phyloP scores from a whole-genome alignment of 2,888 invertebrate species.

The Hesperia comma region DNA sequence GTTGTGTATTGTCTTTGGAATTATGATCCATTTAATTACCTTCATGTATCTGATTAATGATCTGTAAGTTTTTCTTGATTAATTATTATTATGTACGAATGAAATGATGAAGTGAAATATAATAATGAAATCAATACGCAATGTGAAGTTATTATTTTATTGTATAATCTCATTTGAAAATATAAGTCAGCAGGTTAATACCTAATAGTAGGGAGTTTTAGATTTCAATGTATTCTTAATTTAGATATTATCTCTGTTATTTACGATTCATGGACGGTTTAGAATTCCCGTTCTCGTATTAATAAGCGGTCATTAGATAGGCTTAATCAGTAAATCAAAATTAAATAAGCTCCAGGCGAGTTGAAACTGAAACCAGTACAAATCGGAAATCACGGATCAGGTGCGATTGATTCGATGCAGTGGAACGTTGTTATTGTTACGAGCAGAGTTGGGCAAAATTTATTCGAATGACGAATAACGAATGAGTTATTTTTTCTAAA shows the following conservation, averaged over 20 bases:
- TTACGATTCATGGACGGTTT: slow-evolving; percentile 25
- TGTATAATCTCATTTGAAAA: not conserved
- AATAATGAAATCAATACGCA: not conserved
- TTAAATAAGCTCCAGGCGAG: slow-evolving; percentile 31
- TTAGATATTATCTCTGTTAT: slow-evolving; percentile 30
- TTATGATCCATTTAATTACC: slow-evolving; percentile 11
- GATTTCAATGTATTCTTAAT: slow-evolving; percentile 26
- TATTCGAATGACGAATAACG: too few relatives aligned
- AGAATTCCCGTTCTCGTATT: slow-evolving; percentile 30
- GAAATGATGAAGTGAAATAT: not conserved
- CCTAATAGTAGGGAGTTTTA: slow-evolving; percentile 3
- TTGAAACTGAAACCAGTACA: slow-evolving; percentile 32
- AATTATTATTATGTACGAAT: not conserved
- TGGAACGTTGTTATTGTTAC: slow-evolving; percentile 11
- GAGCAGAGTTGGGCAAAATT: too few relatives aligned
- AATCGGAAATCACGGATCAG: slow-evolving; percentile 32
- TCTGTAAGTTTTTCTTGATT: not conserved
- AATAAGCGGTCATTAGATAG: slow-evolving; percentile 35
- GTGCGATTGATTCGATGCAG: slow-evolving; percentile 16
- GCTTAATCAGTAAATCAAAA: slow-evolving; percentile 35
- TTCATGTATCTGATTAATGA: not conserved
- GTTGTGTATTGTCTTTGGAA: slow-evolving; percentile 17
- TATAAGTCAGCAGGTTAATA: not conserved
- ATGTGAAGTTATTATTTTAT: not conserved
- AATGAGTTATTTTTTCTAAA: too few relatives aligned